These are phyloP conservation scores for Hydropsyche tenuis DNA, from an alignment of 1,140 invertebrate genomes.

Conservation along the genomic window DNA sequence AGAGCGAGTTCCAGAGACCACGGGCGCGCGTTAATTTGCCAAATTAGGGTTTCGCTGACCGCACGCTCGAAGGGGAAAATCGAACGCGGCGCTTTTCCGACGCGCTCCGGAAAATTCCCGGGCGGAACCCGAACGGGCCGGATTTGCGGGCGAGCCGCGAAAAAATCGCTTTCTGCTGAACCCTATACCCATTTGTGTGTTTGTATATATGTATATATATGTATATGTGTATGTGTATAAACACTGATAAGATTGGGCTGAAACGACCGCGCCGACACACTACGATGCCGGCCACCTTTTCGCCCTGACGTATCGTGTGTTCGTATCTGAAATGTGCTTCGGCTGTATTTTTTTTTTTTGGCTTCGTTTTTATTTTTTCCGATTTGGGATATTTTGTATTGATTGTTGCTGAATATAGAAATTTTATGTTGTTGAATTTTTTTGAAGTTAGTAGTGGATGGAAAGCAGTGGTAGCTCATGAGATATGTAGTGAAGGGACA, in stretches of 20 bases:
- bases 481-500: too few species aligned
- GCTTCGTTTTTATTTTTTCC: too few species aligned
- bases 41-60: constrained; percentile 35
- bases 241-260: constrained; percentile 1
- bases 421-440: too few species aligned
- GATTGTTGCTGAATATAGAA: too few species aligned
- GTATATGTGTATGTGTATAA: neutral
- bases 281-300: too few species aligned
- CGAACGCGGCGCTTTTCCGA: neutral
- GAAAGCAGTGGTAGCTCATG: too few species aligned
- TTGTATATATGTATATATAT: neutral
- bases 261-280: neutral
- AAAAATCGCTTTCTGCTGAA: constrained; percentile 5
- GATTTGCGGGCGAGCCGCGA: constrained; percentile 18
- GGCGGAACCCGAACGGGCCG: too few species aligned
- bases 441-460: too few species aligned
- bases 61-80: constrained; percentile 6
- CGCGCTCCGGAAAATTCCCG: neutral
- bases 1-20: neutral
- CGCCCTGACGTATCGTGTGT: too few species aligned
- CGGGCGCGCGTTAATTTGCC: constrained; percentile 25
- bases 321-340: too few species aligned
- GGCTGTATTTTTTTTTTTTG: too few species aligned
- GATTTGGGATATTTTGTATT: too few species aligned
- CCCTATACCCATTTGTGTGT: neutral